Evolutionary conservation across 2,888 invertebrate genomes (phyloP), one percentile per base, ranked within the genome.

Genomic region (Epinotia demarniana): DNA sequence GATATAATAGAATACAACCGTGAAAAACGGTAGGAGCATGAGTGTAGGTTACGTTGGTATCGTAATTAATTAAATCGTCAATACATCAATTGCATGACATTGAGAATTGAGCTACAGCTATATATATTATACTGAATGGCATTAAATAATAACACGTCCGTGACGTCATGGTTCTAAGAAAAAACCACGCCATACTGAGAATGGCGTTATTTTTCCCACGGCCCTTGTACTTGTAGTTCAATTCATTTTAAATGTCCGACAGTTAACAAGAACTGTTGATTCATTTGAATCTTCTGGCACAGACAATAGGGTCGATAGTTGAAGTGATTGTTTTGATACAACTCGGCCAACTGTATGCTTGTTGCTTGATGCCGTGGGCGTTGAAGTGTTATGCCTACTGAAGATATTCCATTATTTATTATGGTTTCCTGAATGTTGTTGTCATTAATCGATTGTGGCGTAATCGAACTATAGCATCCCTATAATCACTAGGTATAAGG

Each of bases 191-290:
- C 77, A 76, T 87, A 84, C 85, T 80, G 74, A 81, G 87, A 86
- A 87, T 80, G 57, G 75, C 63, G 77, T 78, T 80, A 77, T 81
- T 84, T 70, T 87, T 87, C 88, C 84, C 88, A 88, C 88, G 87
- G 88, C 86, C 87, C 86, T 86, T 79, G 46, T 60, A 72, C 18
- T 63, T 63, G 62, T 63, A 43, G 49, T 64, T 64, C 1, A 49
- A 49, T 23, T 64, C 49, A 64, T 64, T 49, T 8, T 9, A 53
- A 53, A 49, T 64, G 49, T 23, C 16, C 16, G 23, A 23, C 11
- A 27, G 8, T 27, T 23, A 1, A 18, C 5, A 49, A 46, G 1
- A 27, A 23, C 23, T 23, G 6, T 64, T 1, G 18, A 16, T 5
- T 9, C 16, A 64, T 64, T 23, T 23, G 23, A 49, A 27, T 49